Conservation (phyloP, 2,113 vertebrate species). For the Sinocyclocheilus maitianheensis region DNA sequence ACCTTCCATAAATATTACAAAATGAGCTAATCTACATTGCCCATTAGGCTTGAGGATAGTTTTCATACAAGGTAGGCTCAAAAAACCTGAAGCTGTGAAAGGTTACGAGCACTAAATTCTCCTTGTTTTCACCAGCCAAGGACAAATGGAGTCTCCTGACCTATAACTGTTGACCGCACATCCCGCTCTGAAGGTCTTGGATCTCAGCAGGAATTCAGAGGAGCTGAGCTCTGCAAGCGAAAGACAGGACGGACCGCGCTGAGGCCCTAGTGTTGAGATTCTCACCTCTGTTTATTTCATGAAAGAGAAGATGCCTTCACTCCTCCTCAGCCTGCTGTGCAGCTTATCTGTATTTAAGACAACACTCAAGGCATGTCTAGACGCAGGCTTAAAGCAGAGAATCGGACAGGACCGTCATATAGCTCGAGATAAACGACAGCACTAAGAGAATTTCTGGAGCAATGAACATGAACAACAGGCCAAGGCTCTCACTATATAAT, state of each 20-base stretch:
- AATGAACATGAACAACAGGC: not conserved
- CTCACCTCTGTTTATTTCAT: conserved; percentile 55
- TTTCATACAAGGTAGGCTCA: conserved; percentile 2
- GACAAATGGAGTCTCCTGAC: conserved; percentile 25
- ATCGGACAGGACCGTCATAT: conserved; percentile 26
- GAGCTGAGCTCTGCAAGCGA: conserved; percentile 50
- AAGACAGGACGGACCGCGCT: conserved; percentile 61
- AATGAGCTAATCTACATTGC: not conserved
- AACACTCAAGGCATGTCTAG: conserved; percentile 53
- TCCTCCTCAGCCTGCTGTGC: conserved; percentile 36
- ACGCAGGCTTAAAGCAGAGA: conserved; percentile 49
- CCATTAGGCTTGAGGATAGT: not conserved
- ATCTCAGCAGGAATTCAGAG: conserved; percentile 51
- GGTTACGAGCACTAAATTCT: conserved; percentile 41
- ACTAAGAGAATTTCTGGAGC: not conserved
- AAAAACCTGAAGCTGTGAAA: conserved; percentile 8
- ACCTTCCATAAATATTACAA: conserved; percentile 1
- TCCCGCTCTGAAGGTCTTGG: conserved; percentile 55
- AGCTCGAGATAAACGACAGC: conserved; percentile 27
- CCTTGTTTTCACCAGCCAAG: conserved; percentile 31
- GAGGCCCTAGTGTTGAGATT: conserved; percentile 51
- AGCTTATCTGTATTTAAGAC: conserved; percentile 55
- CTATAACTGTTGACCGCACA: conserved; percentile 56
- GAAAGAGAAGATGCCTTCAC: conserved; percentile 42
- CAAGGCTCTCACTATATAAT: not conserved